Conservation (phyloP, 2,797 vertebrate genomes). For the Coilia nasus region DNA sequence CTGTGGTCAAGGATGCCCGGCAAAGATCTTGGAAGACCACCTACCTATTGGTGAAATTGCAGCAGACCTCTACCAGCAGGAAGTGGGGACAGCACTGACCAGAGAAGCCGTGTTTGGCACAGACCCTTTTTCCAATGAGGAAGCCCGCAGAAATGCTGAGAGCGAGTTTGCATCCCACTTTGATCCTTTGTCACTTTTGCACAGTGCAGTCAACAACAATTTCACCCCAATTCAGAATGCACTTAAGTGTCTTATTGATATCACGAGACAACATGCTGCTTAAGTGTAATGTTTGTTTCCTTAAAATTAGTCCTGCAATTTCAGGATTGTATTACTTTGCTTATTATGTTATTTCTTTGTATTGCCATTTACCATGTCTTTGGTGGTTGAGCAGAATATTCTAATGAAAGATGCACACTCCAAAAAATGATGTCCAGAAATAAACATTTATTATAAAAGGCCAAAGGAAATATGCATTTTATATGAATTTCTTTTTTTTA, state of each 20-base stretch:
- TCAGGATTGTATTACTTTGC: too few species aligned
- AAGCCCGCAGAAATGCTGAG: constrained; percentile 30
- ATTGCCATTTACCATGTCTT: too few species aligned
- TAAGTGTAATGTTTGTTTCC: too few species aligned
- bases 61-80: constrained; percentile 44
- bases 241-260: constrained; percentile 38
- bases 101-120: constrained; percentile 40
- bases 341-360: too few species aligned
- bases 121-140: constrained; percentile 39
- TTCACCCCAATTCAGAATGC: constrained; percentile 29
- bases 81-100: constrained; percentile 43
- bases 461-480: too few species aligned
- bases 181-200: constrained; percentile 21
- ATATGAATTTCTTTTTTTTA: too few species aligned
- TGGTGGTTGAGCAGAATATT: too few species aligned
- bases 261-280: constrained; percentile 30
- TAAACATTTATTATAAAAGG: too few species aligned
- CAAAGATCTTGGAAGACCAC: constrained; percentile 29
- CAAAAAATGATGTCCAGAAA: too few species aligned
- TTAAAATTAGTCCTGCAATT: too few species aligned
- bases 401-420: too few species aligned
- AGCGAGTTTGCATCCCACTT: constrained; percentile 25
- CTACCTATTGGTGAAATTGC: constrained; percentile 39
- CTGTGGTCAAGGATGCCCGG: constrained; percentile 34
- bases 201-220: constrained; percentile 36